Conservation (phyloP, 2,888 invertebrate species). For the Choristoneura rosaceana region DNA sequence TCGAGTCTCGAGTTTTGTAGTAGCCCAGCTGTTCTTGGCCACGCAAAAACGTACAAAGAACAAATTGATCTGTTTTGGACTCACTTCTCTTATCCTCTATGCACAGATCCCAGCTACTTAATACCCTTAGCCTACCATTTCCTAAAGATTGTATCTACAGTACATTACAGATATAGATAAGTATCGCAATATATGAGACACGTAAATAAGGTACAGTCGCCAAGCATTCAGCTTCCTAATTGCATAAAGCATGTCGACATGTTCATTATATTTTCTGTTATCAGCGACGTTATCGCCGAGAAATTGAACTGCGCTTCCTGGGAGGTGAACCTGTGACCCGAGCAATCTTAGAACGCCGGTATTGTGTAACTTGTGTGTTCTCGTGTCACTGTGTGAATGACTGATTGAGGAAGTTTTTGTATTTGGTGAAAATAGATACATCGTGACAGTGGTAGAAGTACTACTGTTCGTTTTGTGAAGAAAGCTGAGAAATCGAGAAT, state of each 20-base stretch:
- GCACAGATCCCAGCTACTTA: no score
- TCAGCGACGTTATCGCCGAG: slow-evolving; percentile 30
- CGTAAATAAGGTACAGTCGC: background rate
- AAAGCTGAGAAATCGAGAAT: no score
- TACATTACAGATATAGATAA: no score
- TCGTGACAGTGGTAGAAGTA: background rate
- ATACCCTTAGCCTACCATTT: no score
- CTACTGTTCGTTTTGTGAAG: no score
- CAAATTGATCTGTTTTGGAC: no score
- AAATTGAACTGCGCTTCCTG: slow-evolving; percentile 32
- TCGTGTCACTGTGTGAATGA: slow-evolving; percentile 26
- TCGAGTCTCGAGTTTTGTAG: no score
- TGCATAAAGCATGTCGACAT: slow-evolving; percentile 2
- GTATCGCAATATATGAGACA: background rate
- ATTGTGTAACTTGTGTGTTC: slow-evolving; percentile 29
- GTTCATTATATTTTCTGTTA: slow-evolving; percentile 21
- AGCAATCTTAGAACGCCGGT: slow-evolving; percentile 28
- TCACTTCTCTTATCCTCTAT: no score
- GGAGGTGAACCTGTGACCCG: slow-evolving; percentile 40
- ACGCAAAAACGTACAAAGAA: no score
- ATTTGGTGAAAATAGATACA: background rate
- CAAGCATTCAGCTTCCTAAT: background rate
- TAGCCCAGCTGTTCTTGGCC: no score
- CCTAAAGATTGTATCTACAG: no score
- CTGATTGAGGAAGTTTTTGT: slow-evolving; percentile 18